phyloP scores from a whole-genome alignment of 2,888 invertebrate species.

The Scaptodrosophila latifasciaeformis region DNA sequence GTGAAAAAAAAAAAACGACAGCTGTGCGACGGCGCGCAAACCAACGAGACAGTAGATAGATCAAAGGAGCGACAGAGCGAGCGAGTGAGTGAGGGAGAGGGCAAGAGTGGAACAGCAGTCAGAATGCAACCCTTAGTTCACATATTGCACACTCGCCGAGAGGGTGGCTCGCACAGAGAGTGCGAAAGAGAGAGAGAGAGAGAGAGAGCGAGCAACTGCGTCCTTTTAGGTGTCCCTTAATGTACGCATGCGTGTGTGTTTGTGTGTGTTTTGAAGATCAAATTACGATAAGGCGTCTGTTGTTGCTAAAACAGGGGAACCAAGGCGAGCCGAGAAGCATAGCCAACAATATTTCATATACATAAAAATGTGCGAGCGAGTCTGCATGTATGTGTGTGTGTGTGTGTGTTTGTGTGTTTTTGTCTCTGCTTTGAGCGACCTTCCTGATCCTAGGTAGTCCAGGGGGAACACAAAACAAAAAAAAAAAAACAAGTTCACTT shows the following conservation, averaged over 20 bases:
- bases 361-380: too few relatives aligned
- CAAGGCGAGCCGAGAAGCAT: constrained; percentile 30
- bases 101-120: background rate
- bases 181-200: background rate
- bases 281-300: constrained; percentile 25
- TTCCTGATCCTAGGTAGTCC: too few relatives aligned
- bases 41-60: background rate
- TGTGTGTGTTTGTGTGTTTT: constrained; percentile 5
- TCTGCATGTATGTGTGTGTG: background rate
- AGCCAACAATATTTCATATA: constrained; percentile 12
- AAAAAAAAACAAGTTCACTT: too few relatives aligned
- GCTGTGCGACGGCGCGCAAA: constrained; percentile 7
- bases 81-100: too few relatives aligned
- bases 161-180: background rate
- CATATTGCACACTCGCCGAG: constrained; percentile 58
- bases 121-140: constrained; percentile 50
- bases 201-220: too few relatives aligned
- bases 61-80: too few relatives aligned
- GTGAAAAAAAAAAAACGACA: constrained; percentile 1
- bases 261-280: background rate
- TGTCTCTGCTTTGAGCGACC: background rate
- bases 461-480: too few relatives aligned
- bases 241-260: constrained; percentile 16
- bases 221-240: background rate
- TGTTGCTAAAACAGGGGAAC: constrained; percentile 25